Percentiles rank a stretch among this genome's conserved stretches.
Conservation (phyloP, 2,888 invertebrate genomes). For the Tuberolachnus salignus region DNA sequence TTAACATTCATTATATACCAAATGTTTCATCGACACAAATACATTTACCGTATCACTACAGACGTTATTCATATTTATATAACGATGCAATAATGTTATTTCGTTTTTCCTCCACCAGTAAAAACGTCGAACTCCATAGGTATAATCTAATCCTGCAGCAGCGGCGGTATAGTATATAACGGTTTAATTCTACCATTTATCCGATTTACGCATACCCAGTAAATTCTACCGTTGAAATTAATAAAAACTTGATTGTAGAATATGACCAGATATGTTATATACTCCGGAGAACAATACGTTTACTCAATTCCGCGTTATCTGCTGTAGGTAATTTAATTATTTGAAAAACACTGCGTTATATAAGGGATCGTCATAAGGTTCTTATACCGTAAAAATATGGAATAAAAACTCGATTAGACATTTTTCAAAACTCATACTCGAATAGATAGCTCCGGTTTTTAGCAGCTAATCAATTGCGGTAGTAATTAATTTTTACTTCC, state of each 20-base stretch:
- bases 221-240: background rate
- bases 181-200: background rate
- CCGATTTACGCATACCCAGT: background rate
- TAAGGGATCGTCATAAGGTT: too few relatives aligned
- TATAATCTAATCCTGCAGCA: background rate
- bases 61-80: background rate
- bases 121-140: conserved; percentile 1
- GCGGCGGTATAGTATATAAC: background rate
- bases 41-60: background rate
- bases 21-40: background rate
- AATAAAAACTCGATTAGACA: too few relatives aligned
- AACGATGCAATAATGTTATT: background rate
- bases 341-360: background rate
- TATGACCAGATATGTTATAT: background rate
- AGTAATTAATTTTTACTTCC: too few relatives aligned
- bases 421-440: too few relatives aligned
- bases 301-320: background rate
- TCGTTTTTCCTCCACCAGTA: background rate
- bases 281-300: background rate
- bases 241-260: conserved; percentile 33
- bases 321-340: background rate
- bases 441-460: too few relatives aligned
- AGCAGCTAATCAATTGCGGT: too few relatives aligned
- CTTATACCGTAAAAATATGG: too few relatives aligned
- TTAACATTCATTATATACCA: background rate